Conservation (phyloP, 2,797 vertebrate genomes). For the Brotogeris chrysoptera region DNA sequence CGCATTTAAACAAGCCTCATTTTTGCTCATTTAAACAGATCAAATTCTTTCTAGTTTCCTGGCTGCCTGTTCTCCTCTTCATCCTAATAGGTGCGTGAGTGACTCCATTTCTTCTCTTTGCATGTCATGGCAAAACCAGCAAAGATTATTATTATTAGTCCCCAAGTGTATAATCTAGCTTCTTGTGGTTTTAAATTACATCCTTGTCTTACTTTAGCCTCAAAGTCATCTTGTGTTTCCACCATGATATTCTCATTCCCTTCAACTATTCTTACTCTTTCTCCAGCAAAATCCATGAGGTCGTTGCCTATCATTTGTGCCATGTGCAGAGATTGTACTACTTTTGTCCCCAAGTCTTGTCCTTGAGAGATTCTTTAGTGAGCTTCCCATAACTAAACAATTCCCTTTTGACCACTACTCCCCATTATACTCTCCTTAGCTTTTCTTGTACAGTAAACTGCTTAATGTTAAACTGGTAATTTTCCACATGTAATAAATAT, state of each 20-base stretch:
- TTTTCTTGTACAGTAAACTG: background rate
- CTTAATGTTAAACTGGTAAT: background rate
- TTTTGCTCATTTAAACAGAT: background rate
- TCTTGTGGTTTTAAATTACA: background rate
- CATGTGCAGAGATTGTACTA: background rate
- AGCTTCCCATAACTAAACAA: background rate
- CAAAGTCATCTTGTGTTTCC: background rate
- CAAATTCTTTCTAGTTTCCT: background rate
- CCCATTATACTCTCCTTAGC: background rate
- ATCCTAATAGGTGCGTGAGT: background rate
- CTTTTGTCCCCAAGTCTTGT: background rate
- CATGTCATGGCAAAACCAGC: background rate
- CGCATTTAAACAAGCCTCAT: background rate
- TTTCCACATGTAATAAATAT: background rate
- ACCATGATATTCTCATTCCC: background rate
- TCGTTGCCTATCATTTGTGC: background rate
- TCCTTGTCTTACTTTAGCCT: background rate
- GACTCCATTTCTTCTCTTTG: background rate
- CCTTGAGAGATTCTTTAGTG: background rate
- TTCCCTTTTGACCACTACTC: background rate
- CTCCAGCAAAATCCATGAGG: background rate
- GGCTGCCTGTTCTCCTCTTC: background rate
- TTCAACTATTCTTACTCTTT: background rate
- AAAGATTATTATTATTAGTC: background rate
- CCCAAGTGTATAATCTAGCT: background rate